Percentiles rank a stretch among this genome's conserved stretches.
Conservation (phyloP, 2,113 vertebrate species). For the Psittacus erithacus region DNA sequence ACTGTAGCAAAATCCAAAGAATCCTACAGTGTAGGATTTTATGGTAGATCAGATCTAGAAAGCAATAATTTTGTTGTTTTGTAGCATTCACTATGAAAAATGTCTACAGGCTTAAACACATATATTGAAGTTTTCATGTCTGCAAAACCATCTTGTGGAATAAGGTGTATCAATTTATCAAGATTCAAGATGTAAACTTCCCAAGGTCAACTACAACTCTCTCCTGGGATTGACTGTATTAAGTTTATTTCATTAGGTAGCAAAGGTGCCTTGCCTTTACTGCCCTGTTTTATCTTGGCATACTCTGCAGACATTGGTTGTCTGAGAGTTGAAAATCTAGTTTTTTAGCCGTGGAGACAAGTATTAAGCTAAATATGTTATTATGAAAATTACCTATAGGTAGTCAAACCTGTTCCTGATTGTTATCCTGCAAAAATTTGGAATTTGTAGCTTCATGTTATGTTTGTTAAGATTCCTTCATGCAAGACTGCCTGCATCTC, state of each 20-base stretch:
- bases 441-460: background rate
- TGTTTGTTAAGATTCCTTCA: background rate
- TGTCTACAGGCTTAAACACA: background rate
- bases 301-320: background rate
- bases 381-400: background rate
- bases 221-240: background rate
- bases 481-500: background rate
- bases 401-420: background rate
- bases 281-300: background rate
- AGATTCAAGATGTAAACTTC: background rate
- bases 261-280: background rate
- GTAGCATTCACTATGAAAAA: background rate
- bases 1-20: background rate
- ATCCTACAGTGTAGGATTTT: background rate
- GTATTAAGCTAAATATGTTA: background rate
- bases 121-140: background rate
- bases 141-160: background rate
- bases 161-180: background rate
- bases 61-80: background rate
- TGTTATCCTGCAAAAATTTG: background rate
- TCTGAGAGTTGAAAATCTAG: background rate
- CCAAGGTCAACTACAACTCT: background rate
- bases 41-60: background rate
- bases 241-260: background rate
- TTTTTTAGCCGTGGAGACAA: background rate